A percentile compares a stretch with the other conserved stretches of the same genome.
Evolutionary conservation across 2,113 vertebrate species (phyloP).

Genomic region (Anoplopoma fimbria): DNA sequence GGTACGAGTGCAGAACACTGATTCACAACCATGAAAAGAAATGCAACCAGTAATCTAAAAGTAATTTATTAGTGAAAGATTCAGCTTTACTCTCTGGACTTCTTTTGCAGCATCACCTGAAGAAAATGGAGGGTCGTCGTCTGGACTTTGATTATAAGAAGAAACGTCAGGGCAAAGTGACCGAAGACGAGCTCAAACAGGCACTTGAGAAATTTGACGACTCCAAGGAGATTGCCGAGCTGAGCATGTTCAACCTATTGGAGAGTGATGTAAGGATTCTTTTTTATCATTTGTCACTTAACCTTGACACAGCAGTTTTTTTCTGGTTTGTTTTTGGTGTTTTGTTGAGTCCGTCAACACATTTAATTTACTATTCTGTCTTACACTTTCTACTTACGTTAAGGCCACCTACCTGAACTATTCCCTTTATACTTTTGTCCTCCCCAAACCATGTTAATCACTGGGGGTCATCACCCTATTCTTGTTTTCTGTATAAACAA

Average conservation of each 20-base stretch:
- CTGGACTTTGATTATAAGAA: slow-evolving; percentile 99
- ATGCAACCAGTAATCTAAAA: neutral
- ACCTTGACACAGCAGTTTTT: neutral
- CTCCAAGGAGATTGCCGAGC: slow-evolving; percentile 97
- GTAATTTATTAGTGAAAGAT: neutral
- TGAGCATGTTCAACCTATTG: slow-evolving; percentile 98
- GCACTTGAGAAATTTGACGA: slow-evolving; percentile 99
- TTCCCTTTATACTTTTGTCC: neutral
- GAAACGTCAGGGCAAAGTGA: slow-evolving; percentile 96
- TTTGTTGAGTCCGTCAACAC: neutral
- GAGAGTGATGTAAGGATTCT: slow-evolving; percentile 94
- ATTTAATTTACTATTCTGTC: neutral
- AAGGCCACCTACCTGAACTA: neutral
- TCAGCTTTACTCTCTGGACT: neutral
- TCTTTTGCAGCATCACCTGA: slow-evolving; percentile 92
- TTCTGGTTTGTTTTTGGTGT: neutral
- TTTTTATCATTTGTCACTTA: no score
- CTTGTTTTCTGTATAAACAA: neutral
- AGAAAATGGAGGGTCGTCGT: slow-evolving; percentile 96
- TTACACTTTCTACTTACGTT: neutral
- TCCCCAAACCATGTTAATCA: neutral
- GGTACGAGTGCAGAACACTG: slow-evolving; percentile 76
- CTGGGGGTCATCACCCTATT: neutral
- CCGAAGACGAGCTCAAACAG: slow-evolving; percentile 95
- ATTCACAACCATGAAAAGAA: no score